Conservation (phyloP, 2,113 vertebrate genomes). For the Perca fluviatilis region DNA sequence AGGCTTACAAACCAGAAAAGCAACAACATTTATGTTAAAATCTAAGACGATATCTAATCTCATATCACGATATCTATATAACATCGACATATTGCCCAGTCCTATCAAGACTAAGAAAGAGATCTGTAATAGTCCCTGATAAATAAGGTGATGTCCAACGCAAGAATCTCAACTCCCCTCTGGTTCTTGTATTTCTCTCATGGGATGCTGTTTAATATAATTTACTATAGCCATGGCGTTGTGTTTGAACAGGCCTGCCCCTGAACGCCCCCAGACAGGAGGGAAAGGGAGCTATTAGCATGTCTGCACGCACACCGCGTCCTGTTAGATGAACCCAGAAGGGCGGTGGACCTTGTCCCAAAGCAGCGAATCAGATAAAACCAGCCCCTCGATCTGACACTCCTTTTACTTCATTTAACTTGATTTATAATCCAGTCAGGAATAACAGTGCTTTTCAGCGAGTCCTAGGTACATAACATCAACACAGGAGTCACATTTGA, state of each 20-base stretch:
- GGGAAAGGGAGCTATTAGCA: conserved; percentile 68
- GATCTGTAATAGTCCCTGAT: conserved; percentile 9
- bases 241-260: conserved; percentile 52
- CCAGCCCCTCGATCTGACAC: conserved; percentile 2
- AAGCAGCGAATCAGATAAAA: conserved; percentile 35
- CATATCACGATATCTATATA: too few relatives aligned
- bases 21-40: too few relatives aligned
- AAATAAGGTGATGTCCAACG: background rate
- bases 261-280: conserved; percentile 62
- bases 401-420: conserved; percentile 9
- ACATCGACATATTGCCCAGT: too few relatives aligned
- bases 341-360: conserved; percentile 20
- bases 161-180: conserved; percentile 15
- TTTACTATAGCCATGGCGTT: conserved; percentile 33
- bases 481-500: background rate
- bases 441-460: background rate
- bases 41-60: too few relatives aligned
- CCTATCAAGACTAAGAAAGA: too few relatives aligned
- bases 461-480: background rate
- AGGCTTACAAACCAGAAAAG: too few relatives aligned
- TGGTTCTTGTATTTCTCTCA: conserved; percentile 52
- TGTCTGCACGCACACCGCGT: conserved; percentile 68
- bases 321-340: conserved; percentile 43
- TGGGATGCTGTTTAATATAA: conserved; percentile 43
- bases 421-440: background rate